These are phyloP conservation scores for Cheilosia urbana DNA, from an alignment of 2,888 invertebrate genomes.

Conservation along the genomic window DNA sequence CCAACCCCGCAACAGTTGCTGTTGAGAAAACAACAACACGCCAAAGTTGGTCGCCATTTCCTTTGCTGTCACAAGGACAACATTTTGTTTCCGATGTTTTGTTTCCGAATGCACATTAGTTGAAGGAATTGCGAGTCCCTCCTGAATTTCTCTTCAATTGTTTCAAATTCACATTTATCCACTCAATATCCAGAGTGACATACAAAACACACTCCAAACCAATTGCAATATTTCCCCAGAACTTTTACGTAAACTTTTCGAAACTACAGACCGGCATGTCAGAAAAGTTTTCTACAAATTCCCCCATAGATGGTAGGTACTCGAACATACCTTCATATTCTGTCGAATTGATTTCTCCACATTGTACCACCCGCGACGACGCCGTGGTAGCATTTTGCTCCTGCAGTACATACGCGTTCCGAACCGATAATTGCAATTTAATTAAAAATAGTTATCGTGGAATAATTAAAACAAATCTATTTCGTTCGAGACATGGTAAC, in stretches of 20 bases:
- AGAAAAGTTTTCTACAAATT: conserved; percentile 10
- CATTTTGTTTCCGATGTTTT: no score
- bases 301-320: not conserved
- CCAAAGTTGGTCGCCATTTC: no score
- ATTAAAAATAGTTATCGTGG: conserved; percentile 52
- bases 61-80: no score
- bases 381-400: conserved; percentile 81
- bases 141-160: not conserved
- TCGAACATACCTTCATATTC: conserved; percentile 80
- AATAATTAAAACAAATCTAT: conserved; percentile 42
- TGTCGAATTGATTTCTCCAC: conserved; percentile 82
- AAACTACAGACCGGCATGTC: not conserved
- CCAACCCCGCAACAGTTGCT: no score
- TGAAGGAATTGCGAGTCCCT: not conserved
- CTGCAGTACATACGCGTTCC: not conserved
- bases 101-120: no score
- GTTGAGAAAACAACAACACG: no score
- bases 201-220: not conserved
- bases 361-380: conserved; percentile 82
- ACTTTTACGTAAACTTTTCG: not conserved
- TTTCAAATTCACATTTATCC: not conserved
- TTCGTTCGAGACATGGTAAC: conserved; percentile 23
- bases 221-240: not conserved
- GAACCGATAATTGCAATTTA: conserved; percentile 40
- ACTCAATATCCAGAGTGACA: not conserved